These are phyloP conservation scores for Catotricha subobsoleta DNA, from an alignment of 2,888 invertebrate genomes.

Conservation along the genomic window DNA sequence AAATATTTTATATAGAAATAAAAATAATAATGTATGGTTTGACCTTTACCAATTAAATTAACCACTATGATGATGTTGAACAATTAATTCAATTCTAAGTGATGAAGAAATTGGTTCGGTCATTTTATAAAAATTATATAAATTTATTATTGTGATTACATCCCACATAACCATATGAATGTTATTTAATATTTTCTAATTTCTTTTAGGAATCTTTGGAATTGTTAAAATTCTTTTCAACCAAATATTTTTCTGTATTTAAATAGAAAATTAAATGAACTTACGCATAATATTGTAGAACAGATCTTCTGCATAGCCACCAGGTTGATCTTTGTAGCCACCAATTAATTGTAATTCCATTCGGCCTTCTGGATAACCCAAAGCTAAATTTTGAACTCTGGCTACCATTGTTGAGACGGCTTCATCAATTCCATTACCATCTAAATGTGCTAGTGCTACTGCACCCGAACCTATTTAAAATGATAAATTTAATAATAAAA, in stretches of 20 bases:
- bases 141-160: too few relatives aligned
- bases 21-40: too few relatives aligned
- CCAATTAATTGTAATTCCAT: constrained; percentile 81
- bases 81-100: too few relatives aligned
- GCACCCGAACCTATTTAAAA: constrained; percentile 51
- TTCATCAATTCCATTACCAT: constrained; percentile 69
- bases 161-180: too few relatives aligned
- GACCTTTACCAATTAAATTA: too few relatives aligned
- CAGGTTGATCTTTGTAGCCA: constrained; percentile 72
- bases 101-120: too few relatives aligned
- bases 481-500: too few relatives aligned
- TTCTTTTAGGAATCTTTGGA: not conserved
- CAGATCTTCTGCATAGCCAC: constrained; percentile 73
- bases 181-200: too few relatives aligned
- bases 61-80: too few relatives aligned
- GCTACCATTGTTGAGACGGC: constrained; percentile 68
- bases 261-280: constrained; percentile 25
- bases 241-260: not conserved
- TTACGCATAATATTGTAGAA: constrained; percentile 79
- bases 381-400: constrained; percentile 68
- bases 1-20: too few relatives aligned
- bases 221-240: not conserved
- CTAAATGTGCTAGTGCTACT: constrained; percentile 66
- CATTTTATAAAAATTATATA: too few relatives aligned
- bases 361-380: constrained; percentile 73